Evolutionary conservation across 1,140 invertebrate genomes (phyloP).

Genomic region (Zeugodacus cucurbitae): DNA sequence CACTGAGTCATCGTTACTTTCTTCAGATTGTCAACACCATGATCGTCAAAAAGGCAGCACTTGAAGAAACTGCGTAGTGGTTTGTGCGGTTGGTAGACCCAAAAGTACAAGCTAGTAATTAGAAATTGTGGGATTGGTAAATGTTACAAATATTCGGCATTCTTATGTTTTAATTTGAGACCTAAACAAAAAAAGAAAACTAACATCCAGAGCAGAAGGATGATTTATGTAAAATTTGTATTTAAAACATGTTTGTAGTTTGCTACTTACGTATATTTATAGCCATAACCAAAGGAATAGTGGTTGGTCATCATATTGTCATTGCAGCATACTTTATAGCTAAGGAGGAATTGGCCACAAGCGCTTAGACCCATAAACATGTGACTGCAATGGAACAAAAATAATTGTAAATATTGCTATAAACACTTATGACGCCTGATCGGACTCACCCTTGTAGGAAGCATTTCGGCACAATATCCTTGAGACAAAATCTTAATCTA

Average conservation of each 20-base stretch:
- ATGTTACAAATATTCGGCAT: no score
- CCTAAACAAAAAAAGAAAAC: no score
- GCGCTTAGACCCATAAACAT: conserved; percentile 93
- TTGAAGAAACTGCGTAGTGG: conserved; percentile 57
- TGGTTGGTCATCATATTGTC: conserved; percentile 59
- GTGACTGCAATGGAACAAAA: conserved; percentile 71
- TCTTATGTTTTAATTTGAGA: no score
- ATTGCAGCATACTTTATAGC: conserved; percentile 79
- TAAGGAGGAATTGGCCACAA: conserved; percentile 91
- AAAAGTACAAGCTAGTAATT: conserved; percentile 59
- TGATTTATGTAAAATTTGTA: not conserved
- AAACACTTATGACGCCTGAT: not conserved
- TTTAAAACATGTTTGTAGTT: not conserved
- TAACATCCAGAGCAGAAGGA: not conserved
- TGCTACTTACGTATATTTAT: conserved; percentile 62
- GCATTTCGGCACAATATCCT: conserved; percentile 69
- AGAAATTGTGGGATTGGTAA: no score
- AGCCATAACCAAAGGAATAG: conserved; percentile 62
- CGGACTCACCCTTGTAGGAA: conserved; percentile 61
- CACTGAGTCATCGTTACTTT: conserved; percentile 72
- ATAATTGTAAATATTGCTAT: not conserved
- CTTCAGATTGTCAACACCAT: conserved; percentile 70
- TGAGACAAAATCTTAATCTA: conserved; percentile 71
- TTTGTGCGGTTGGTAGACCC: conserved; percentile 63
- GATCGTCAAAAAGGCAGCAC: conserved; percentile 71